Conservation (phyloP, 2,113 vertebrate species). For the Mesitornis unicolor region DNA sequence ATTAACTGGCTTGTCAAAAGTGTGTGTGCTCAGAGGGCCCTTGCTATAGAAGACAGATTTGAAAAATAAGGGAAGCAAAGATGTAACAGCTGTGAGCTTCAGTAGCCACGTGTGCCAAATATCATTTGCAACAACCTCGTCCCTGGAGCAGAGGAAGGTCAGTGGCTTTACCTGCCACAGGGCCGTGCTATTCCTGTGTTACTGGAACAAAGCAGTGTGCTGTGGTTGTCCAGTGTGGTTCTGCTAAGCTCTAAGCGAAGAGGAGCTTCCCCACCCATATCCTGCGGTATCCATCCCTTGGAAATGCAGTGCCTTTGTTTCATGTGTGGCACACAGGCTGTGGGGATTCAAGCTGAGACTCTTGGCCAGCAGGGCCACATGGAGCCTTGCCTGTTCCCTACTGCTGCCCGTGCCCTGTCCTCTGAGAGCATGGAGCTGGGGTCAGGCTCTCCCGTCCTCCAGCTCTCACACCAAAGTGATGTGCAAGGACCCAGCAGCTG, state of each 20-base stretch:
- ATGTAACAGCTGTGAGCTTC: neutral
- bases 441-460: neutral
- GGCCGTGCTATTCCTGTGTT: fast-evolving
- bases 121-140: neutral
- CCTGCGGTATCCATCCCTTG: neutral
- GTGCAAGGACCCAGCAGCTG: neutral
- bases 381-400: neutral
- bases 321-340: fast-evolving
- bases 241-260: neutral
- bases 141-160: neutral
- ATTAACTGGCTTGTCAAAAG: neutral
- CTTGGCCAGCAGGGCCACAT: neutral
- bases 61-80: neutral
- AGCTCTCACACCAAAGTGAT: neutral
- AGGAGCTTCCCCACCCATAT: neutral
- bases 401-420: neutral
- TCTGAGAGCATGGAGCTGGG: fast-evolving
- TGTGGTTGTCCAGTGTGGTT: neutral
- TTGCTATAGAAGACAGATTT: neutral
- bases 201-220: neutral
- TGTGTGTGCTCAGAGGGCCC: neutral
- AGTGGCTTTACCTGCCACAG: neutral
- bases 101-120: fast-evolving
- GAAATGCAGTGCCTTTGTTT: neutral
- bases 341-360: neutral